Base-by-base conservation (phyloP, 2,797 vertebrate species). In the Lagodon rhomboides region DNA sequence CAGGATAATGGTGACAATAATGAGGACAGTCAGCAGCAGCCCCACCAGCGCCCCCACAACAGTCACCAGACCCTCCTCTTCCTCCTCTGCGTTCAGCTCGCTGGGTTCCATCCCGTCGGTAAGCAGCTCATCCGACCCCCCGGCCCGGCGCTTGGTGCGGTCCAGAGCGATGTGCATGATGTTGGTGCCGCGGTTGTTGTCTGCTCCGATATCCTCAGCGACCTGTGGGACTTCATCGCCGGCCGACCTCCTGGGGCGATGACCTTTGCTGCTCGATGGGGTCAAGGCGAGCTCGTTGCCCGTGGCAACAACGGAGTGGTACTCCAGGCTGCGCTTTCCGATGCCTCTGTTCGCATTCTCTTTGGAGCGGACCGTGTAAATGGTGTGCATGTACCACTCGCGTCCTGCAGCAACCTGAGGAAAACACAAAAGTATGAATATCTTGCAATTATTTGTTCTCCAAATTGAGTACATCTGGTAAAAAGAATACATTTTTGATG, bases 381-480 rank as follows among this genome's bases (percentile, higher is more conserved):
- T 97, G 5, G 97, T 95, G 83, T 99, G 98, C 75, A 99, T 95
- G 25, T 96, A 99, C 98, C 98, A 99, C 86, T 99, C 98, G 4
- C 97, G 95, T 5, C 98, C 98, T 38, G 96, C 92, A 23, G 97
- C 94, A 30, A 98, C 97, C 98, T 99, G 85, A 67, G 79, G 80
- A 77, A 93, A 59, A 77, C 13, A 75, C 16, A 81, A 55, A 54
- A 65, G 22, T 2, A 51, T 18, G 1, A 27, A 68, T 5, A 22
- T 49, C 34, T 34, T 34, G 34, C 34, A 34, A 34, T 34, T 34
- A 34, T 34, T 34, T 34, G 34, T 34, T 34, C 9, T 38, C 18
- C 58, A 46, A 54, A 62, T 59, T 43, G n/a, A 69, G 6, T 18
- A 46, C 23, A 25, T 71, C 17, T 23, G 50, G 13, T n/a, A 44